These are phyloP conservation scores for Pilophorus perplexus DNA, from an alignment of 2,888 invertebrate species.

Conservation along the genomic window DNA sequence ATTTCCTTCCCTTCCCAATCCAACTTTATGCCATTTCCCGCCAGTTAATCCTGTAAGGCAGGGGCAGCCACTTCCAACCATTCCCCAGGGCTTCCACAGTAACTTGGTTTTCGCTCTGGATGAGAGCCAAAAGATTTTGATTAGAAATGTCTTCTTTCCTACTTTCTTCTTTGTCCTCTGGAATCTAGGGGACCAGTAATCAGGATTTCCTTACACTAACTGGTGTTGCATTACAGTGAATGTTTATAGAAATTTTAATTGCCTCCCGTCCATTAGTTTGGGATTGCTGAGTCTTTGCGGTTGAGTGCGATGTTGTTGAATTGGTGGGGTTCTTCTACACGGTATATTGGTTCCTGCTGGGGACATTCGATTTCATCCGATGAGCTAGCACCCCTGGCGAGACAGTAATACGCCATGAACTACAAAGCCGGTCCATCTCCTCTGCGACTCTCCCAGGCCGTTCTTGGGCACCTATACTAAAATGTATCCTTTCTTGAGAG, in stretches of 20 bases:
- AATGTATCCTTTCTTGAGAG: constrained; percentile 8
- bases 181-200: no score
- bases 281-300: not conserved
- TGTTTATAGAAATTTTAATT: no score
- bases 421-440: not conserved
- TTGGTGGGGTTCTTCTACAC: not conserved
- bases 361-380: not conserved
- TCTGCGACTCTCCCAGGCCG: constrained; percentile 8
- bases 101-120: constrained; percentile 16
- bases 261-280: not conserved
- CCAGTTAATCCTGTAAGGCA: constrained; percentile 21
- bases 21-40: constrained; percentile 14
- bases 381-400: constrained; percentile 4
- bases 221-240: no score
- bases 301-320: not conserved
- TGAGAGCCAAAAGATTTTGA: constrained; percentile 17
- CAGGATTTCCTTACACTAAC: no score
- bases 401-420: constrained; percentile 2
- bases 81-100: not conserved
- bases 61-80: not conserved
- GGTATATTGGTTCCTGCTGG: not conserved
- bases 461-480: constrained; percentile 5
- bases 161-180: not conserved
- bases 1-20: no score
- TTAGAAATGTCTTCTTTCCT: constrained; percentile 11